Evolutionary conservation across 2,797 vertebrate species (phyloP), one percentile per base, ranked within the genome.

Genomic region (Neosalanx taihuensis): DNA sequence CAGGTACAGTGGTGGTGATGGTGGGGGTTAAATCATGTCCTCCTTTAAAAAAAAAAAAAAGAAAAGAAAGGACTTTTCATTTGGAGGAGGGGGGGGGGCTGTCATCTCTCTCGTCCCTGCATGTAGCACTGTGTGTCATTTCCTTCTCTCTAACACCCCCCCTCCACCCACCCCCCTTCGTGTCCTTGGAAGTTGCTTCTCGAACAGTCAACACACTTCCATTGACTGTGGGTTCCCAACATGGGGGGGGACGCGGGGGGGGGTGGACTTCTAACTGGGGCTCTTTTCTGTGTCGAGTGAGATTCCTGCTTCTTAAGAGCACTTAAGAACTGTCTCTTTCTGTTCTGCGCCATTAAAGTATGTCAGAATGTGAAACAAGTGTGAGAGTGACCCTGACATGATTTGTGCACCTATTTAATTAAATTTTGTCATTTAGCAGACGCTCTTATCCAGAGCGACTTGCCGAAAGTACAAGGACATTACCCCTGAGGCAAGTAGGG

Each of bases 1-100:
- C 94, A 97, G 96, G 96, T 98, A 95, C 79, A 80, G 62, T 84
- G 71, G 76, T 73, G 74, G 72, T 75, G 84, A 69, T 60, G 60
- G 58, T 37, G 71, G 72, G 37, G 66, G 53, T 33, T 53, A 56
- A 64, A 51, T 79, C 73, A 86, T 46, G 9, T 67, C 41, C 0
- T 67, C 23, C n/a, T 18, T 18, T 56, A 79, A 77, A 80, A 37
- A 0, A 0, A 70, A 77, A 6, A 4, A 2, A 35, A 35, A 35
- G 6, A 58, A 79, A 76, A 80, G 35, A 0, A 0, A 70, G 76
- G 84, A 75, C 51, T 72, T 62, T 72, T 65, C 59, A 71, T 70
- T 61, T 30, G 67, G 15, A 35, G 5, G 0, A 72, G 0, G 75
- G 67, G 15, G 10, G 51, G 51, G n/a, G 10, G 15, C 33, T 70